Percentiles rank a stretch among this genome's conserved stretches.
phyloP scores from a whole-genome alignment of 2,888 invertebrate genomes.

The Netelia melanura region DNA sequence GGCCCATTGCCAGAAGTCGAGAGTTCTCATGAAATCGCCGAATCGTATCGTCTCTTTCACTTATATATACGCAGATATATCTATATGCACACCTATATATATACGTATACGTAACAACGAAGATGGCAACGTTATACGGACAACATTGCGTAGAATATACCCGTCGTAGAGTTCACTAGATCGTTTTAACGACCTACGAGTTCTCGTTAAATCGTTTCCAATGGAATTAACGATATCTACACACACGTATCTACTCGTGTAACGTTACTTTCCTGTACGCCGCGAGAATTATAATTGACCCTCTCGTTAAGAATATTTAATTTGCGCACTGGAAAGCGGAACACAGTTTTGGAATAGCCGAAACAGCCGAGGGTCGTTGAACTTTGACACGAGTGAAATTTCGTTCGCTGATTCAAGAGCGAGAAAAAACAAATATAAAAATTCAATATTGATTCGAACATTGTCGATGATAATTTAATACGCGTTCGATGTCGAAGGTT shows the following conservation, averaged over 20 bases:
- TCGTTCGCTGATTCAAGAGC: no score
- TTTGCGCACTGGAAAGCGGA: neutral
- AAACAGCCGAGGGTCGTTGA: neutral
- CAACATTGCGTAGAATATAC: neutral
- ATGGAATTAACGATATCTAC: conserved; percentile 32
- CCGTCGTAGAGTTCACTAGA: conserved; percentile 23
- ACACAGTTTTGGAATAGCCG: neutral
- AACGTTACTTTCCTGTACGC: neutral
- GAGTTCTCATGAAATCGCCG: conserved; percentile 54
- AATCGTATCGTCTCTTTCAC: conserved; percentile 41
- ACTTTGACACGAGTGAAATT: neutral
- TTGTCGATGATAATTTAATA: no score
- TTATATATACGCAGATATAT: neutral
- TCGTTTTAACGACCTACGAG: conserved; percentile 47
- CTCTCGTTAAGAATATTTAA: conserved; percentile 25
- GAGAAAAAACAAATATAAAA: no score
- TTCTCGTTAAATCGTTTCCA: conserved; percentile 45
- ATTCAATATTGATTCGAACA: no score
- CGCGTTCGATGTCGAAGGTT: no score
- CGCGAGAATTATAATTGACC: conserved; percentile 16
- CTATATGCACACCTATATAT: neutral
- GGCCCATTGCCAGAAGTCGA: conserved; percentile 75
- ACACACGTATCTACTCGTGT: conserved; percentile 8
- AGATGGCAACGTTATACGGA: neutral
- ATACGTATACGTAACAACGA: neutral